Base-by-base conservation (phyloP, 2,888 invertebrate genomes). In the Heteromyza rotundicornis region DNA sequence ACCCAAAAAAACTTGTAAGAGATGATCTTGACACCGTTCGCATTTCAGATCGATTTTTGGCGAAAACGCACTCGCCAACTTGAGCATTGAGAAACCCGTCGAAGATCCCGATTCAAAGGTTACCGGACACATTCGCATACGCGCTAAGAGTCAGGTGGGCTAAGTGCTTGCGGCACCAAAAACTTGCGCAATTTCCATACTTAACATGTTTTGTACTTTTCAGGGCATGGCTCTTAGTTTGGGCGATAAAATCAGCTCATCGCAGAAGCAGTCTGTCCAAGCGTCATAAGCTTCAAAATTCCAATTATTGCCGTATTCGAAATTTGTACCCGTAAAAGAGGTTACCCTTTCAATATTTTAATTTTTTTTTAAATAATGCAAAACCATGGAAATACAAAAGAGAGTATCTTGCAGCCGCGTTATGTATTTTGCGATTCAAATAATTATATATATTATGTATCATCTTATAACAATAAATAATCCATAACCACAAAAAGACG, bases 201-300 rank as follows among this genome's bases (percentile, higher is more conserved):
- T 8, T 22, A 32, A 24, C 50, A 49, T 62, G 55, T 66, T 61
- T 64, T 40, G 61, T 66, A 63, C 60, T 64, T 40, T 63, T 70
- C 85, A 95, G 94, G 99, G 99, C 64, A 99, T 99, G 98, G 99
- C 99, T 2, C 86, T 99, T 19, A 96, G 97, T 77, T 88, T 99
- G 74, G 99, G 99, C 47, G 99, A 99, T 83, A 98, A 99, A 85
- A 97, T 99, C 76, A 98, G 96, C 85, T 89, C 91, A 83, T 92
- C 94, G 73, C 95, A 96, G 82, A 96, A 94, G 62, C 87, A 85
- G 62, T 86, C 80, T 19, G 79, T 82, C 64, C 81, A 82, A 68
- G 82, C 80, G 52, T 80, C 80, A 70, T 82, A 77, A 71, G 64
- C 50, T 10, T n/a, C 16, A 17, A 47, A 57, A 24, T 57, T 23